Evolutionary conservation across 2,888 invertebrate genomes (phyloP).

Genomic region (Sinotaia quadrata): DNA sequence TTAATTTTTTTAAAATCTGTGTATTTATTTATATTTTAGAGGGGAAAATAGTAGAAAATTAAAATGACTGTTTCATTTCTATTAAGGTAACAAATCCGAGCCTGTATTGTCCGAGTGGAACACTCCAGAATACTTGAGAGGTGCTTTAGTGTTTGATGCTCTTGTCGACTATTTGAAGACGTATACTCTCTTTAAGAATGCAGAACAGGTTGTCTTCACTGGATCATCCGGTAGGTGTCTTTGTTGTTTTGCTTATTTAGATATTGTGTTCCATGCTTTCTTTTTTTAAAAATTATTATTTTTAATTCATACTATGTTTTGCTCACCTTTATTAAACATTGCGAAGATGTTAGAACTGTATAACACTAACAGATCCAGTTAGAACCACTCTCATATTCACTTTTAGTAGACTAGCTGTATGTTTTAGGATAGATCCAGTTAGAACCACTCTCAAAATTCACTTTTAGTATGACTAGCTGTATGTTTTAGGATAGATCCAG

Average conservation of each 20-base stretch:
- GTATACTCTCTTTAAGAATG: constrained; percentile 39
- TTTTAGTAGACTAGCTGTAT: too few species aligned
- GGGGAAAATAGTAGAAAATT: neutral
- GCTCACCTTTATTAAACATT: too few species aligned
- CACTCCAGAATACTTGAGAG: constrained; percentile 46
- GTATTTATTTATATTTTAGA: neutral
- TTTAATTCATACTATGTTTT: too few species aligned
- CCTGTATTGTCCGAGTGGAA: too few species aligned
- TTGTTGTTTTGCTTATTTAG: neutral
- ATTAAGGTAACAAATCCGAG: constrained; percentile 45
- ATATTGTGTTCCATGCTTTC: neutral
- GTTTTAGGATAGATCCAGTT: too few species aligned
- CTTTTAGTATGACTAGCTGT: too few species aligned
- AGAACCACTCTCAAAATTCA: too few species aligned
- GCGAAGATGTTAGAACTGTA: too few species aligned
- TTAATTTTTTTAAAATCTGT: neutral
- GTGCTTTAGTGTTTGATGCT: constrained; percentile 46
- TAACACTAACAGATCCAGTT: too few species aligned
- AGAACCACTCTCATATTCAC: too few species aligned
- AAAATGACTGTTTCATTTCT: neutral
- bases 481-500: too few species aligned
- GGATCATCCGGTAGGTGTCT: constrained; percentile 48
- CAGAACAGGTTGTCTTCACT: constrained; percentile 47
- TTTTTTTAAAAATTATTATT: neutral
- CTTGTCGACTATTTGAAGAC: constrained; percentile 46